A percentile compares a stretch with the other conserved stretches of the same genome.
Conservation (phyloP, 2,888 invertebrate species). For the Ceramica pisi region DNA sequence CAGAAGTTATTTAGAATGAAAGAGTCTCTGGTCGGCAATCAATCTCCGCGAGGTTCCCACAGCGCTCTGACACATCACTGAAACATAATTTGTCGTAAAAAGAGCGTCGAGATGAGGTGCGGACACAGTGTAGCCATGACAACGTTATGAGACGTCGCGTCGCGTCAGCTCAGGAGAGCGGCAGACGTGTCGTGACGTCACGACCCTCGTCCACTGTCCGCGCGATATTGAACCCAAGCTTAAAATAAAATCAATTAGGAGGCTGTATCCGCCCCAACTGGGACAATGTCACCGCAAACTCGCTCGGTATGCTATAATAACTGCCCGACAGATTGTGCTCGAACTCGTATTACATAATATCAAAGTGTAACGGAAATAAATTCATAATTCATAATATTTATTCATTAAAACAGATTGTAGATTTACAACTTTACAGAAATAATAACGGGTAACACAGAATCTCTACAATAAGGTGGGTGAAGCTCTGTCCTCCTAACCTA, state of each 20-base stretch:
- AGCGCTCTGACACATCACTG: not conserved
- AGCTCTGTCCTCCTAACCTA: too few species aligned
- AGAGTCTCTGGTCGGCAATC: not conserved
- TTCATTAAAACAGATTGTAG: too few species aligned
- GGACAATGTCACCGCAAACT: conserved; percentile 7
- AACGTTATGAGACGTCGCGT: conserved; percentile 26
- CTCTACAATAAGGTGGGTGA: too few species aligned
- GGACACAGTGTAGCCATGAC: conserved; percentile 18
- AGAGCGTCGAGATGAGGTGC: not conserved
- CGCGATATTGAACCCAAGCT: conserved; percentile 34
- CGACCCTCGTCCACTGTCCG: conserved; percentile 42
- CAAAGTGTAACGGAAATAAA: not conserved
- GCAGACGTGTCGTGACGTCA: not conserved
- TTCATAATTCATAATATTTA: too few species aligned
- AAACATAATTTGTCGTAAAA: conserved; percentile 19
- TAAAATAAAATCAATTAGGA: conserved; percentile 61
- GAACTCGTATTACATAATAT: not conserved
- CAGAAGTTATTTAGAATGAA: too few species aligned
- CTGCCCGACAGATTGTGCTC: not conserved
- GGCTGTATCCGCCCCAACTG: not conserved
- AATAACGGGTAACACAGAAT: too few species aligned
- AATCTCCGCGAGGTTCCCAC: not conserved
- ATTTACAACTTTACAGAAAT: too few species aligned
- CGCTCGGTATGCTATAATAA: not conserved
- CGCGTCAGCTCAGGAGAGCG: conserved; percentile 6